phyloP scores from a whole-genome alignment of 2,113 vertebrate species.

The Stegastes partitus region DNA sequence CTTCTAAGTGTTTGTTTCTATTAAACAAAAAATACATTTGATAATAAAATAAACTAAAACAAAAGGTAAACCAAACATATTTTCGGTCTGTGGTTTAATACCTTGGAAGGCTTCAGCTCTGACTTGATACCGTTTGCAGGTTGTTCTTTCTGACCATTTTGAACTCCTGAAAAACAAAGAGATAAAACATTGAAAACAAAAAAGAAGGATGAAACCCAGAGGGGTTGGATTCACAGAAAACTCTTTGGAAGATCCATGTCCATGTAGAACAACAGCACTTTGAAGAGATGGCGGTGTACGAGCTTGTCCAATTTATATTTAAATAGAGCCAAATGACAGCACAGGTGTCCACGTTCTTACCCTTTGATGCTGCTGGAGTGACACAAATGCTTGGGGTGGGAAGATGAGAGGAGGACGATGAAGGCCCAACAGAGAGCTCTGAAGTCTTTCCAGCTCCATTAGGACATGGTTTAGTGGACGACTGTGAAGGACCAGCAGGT shows the following conservation, averaged over 20 bases:
- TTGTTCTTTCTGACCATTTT: conserved; percentile 44
- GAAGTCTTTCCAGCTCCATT: conserved; percentile 39
- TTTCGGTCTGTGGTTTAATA: conserved; percentile 33
- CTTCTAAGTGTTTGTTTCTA: too few relatives aligned
- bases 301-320: not conserved
- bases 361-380: conserved; percentile 38
- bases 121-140: conserved; percentile 46
- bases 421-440: conserved; percentile 12
- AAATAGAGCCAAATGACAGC: not conserved
- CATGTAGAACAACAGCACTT: not conserved
- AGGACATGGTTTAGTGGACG: conserved; percentile 33
- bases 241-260: not conserved
- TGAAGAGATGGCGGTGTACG: not conserved
- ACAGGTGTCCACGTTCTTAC: conserved; percentile 29
- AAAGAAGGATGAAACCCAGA: not conserved
- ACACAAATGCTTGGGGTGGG: conserved; percentile 20
- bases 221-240: not conserved
- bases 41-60: too few relatives aligned
- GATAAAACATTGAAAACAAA: not conserved
- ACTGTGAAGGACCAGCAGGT: conserved; percentile 33
- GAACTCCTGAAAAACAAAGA: conserved; percentile 55
- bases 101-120: conserved; percentile 71
- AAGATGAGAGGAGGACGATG: not conserved
- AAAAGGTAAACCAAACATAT: not conserved
- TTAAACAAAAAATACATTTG: too few relatives aligned